Evolutionary conservation across 1,140 invertebrate species (phyloP), one percentile per base, ranked within the genome.

Genomic region (Trichonephila clavipes): DNA sequence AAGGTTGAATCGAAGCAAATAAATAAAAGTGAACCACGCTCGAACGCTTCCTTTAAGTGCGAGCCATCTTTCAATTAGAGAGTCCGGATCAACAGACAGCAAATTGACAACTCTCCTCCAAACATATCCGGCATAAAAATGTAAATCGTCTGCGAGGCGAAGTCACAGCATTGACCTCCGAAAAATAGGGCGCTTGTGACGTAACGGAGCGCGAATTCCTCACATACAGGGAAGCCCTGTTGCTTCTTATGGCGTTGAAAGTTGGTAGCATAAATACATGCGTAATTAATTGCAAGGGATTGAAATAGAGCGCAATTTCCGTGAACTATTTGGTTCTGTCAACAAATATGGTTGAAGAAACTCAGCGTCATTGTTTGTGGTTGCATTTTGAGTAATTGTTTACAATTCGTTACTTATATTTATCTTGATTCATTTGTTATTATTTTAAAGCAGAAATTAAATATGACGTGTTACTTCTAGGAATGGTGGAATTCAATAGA

Each of bases 21-120:
- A 64, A 88, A 88, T 62, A 64, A 64, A 40, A 88, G 62, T 62
- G 59, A 66, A 88, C 6, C 59, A 66, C 86, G 86, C 86, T 34
- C 34, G 21, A 21, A 16, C 34, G 86, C 86, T 40, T 40, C 62
- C 86, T 64, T 40, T 58, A 85, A 59, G 40, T 85, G 40, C 44
- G 28, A 85, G 51, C 21, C 83, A 83, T 83, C 82, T 83, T 83
- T 83, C 82, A 83, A 83, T 83, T 83, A 83, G 7, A 77, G 51
- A 83, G 44, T 82, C 77, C 28, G 44, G 82, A 83, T 51, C 44
- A 83, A 58, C 82, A 83, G 51, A 21, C 82, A 51, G 40, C 21
- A 51, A 58, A 83, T 83, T 83, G 82, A 83, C 82, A 83, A 83
- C 82, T 83, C 82, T 59, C 40, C 82, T 83, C 82, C 21, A 12